Percentiles rank a stretch among this genome's conserved stretches.
Conservation (phyloP, 2,113 vertebrate genomes). For the Poicephalus gulielmi region DNA sequence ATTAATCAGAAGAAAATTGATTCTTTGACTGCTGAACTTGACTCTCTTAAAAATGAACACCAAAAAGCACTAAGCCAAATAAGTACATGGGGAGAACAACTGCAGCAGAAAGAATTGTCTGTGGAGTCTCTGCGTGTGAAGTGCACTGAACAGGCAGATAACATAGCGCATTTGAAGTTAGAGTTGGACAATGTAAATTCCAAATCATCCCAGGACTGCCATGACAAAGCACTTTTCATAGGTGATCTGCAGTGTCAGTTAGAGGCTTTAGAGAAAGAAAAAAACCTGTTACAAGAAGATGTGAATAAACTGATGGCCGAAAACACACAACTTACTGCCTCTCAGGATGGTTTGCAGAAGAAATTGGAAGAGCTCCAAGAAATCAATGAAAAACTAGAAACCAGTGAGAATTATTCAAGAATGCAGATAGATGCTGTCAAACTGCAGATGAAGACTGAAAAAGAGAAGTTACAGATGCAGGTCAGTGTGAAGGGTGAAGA, state of each 20-base stretch:
- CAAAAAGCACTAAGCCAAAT: constrained; percentile 75
- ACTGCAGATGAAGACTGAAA: constrained; percentile 73
- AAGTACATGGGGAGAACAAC: constrained; percentile 67
- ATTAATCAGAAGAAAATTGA: constrained; percentile 59
- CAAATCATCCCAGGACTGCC: constrained; percentile 70
- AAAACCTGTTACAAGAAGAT: constrained; percentile 62
- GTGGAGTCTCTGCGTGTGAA: constrained; percentile 77
- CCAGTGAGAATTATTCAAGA: constrained; percentile 67
- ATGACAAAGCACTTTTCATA: constrained; percentile 19
- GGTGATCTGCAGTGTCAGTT: constrained; percentile 63
- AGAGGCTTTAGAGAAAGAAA: constrained; percentile 67
- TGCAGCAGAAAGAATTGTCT: constrained; percentile 78
- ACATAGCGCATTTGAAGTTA: constrained; percentile 60
- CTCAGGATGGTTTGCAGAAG: constrained; percentile 44
- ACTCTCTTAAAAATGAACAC: constrained; percentile 74
- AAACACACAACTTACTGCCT: constrained; percentile 69
- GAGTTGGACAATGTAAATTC: constrained; percentile 73
- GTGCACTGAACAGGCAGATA: constrained; percentile 75
- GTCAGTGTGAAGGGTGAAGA: constrained; percentile 87
- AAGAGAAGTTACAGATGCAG: constrained; percentile 82
- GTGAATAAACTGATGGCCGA: constrained; percentile 68
- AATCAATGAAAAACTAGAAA: constrained; percentile 73
- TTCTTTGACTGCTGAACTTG: constrained; percentile 75
- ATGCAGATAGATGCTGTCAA: constrained; percentile 64
- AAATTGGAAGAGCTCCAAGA: constrained; percentile 68